A percentile compares a stretch with the other conserved stretches of the same genome.
Conservation (phyloP, 2,888 invertebrate genomes). For the Xestia xanthographa region DNA sequence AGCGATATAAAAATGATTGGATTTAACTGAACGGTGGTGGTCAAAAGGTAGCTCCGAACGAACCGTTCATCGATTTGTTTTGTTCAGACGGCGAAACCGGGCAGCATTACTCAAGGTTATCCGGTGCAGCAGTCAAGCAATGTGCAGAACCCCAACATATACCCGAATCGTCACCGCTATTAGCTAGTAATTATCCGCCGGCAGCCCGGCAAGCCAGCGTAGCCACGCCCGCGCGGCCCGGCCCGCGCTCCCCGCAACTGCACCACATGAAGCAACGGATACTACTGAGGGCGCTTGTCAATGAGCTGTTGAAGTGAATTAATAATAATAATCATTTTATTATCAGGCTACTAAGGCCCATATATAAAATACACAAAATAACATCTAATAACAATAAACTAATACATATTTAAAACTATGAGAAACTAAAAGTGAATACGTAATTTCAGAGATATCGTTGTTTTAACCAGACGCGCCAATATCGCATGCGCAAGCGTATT, state of each 20-base stretch:
- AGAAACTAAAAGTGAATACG: too few species aligned
- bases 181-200: slow-evolving; percentile 79
- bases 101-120: slow-evolving; percentile 96
- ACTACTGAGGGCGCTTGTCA: slow-evolving; percentile 32
- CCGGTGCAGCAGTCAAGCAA: slow-evolving; percentile 93
- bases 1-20: slow-evolving; percentile 36
- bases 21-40: slow-evolving; percentile 38
- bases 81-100: slow-evolving; percentile 93
- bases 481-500: too few species aligned
- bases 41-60: slow-evolving; percentile 34
- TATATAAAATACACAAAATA: too few species aligned
- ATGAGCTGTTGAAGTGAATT: slow-evolving; percentile 50
- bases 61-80: slow-evolving; percentile 35
- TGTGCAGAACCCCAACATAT: slow-evolving; percentile 82
- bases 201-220: slow-evolving; percentile 67
- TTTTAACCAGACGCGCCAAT: too few species aligned
- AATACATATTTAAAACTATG: too few species aligned
- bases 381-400: too few species aligned
- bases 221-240: slow-evolving; percentile 18
- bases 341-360: too few species aligned
- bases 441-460: too few species aligned
- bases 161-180: slow-evolving; percentile 86
- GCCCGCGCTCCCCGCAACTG: slow-evolving; percentile 1
- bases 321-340: too few species aligned
- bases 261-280: slow-evolving; percentile 38